Evolutionary conservation across 2,888 invertebrate species (phyloP), one percentile per base, ranked within the genome.

Genomic region (Tiliacea aurago): DNA sequence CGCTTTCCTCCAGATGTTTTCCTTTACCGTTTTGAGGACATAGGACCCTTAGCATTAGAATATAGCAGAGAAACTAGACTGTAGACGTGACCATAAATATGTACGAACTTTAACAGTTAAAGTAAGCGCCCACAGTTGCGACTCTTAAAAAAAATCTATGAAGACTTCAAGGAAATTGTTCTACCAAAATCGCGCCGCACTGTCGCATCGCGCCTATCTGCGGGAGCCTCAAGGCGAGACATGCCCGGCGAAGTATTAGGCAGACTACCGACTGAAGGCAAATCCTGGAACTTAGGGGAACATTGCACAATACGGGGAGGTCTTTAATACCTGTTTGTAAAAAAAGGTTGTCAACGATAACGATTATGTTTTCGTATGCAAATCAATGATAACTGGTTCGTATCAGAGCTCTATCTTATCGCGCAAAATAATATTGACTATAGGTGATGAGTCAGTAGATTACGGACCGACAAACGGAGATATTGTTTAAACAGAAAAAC

Each of bases 341-440:
- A n/a, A 41, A 66, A 45, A 45, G 1, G 20, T 45, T 45, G 45
- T 37, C 4, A 37, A 37, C 23, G 23, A 49, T 15, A 49, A 20
- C n/a, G 62, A 61, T 62, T 18, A 18, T 13, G 1, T 43, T 70
- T 66, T 53, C 43, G n/a, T 33, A 55, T 41, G 62, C 23, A 37
- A 37, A 43, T 23, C 23, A 20, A 23, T 45, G 6, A 23, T 70
- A 18, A 53, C n/a, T 53, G 18, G 0, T 66, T n/a, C 20, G 7
- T 55, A 55, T 49, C 23, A 20, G 4, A 23, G 9, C 41, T 10
- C 43, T 53, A 45, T 45, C 33, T 67, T 18, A 53, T 70, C 45
- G 5, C n/a, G 4, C 13, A 55, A 45, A 68, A 45, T 18, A 11
- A 55, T 67, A 45, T 55, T 45, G 33, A n/a, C 43, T 45, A 45